Percentiles rank a stretch among this genome's conserved stretches.
Evolutionary conservation across 2,888 invertebrate genomes (phyloP).

Genomic region (Epinotia demarniana): DNA sequence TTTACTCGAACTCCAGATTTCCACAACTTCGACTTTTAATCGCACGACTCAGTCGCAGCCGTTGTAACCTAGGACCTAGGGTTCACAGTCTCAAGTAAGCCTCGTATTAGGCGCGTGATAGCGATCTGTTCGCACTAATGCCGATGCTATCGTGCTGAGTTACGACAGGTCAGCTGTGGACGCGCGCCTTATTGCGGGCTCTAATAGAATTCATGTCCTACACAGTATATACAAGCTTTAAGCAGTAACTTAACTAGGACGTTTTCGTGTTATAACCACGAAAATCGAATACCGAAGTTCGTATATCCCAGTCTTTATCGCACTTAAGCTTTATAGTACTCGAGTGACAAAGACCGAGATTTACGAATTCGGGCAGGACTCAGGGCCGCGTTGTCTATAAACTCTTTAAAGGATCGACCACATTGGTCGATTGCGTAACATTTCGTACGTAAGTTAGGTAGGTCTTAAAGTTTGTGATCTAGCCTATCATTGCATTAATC

Average conservation of each 20-base stretch:
- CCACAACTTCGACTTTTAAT: not conserved
- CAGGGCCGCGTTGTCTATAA: too few species aligned
- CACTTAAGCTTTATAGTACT: too few species aligned
- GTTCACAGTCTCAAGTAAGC: slow-evolving; percentile 20
- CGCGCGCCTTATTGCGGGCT: slow-evolving; percentile 17
- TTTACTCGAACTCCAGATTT: not conserved
- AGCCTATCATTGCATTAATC: too few species aligned
- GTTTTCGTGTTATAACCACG: too few species aligned
- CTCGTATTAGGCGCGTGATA: slow-evolving; percentile 38
- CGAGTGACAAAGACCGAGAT: too few species aligned
- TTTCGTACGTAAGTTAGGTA: too few species aligned
- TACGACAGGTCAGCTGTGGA: slow-evolving; percentile 36
- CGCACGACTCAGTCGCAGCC: not conserved
- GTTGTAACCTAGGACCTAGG: not conserved
- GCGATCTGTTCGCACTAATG: slow-evolving; percentile 42
- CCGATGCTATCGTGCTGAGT: slow-evolving; percentile 39
- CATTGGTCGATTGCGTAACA: too few species aligned
- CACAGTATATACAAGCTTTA: not conserved
- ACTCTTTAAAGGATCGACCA: too few species aligned
- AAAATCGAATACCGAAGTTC: too few species aligned
- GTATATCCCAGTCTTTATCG: too few species aligned
- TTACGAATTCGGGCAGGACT: too few species aligned
- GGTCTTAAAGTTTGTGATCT: too few species aligned
- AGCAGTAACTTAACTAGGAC: not conserved
- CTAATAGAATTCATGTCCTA: slow-evolving; percentile 19